phyloP scores from a whole-genome alignment of 2,797 vertebrate species.

The Labeo calbasu region DNA sequence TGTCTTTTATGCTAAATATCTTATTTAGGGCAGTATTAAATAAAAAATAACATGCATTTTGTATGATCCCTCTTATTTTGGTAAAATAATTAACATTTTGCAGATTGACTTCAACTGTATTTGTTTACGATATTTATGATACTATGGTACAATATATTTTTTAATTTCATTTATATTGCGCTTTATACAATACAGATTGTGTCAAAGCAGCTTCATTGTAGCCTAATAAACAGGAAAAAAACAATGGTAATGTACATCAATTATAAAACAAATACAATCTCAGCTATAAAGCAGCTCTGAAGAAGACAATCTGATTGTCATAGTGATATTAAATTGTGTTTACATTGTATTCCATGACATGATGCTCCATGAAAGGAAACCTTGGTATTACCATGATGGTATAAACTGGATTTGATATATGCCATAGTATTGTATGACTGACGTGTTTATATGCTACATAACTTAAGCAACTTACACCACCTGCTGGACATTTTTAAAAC shows the following conservation, averaged over 20 bases:
- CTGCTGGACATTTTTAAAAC: constrained; percentile 32
- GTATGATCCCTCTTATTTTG: too few relatives aligned
- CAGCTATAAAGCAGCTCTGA: neutral
- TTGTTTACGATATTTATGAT: too few relatives aligned
- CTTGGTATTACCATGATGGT: neutral
- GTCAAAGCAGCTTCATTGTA: neutral
- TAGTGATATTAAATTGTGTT: neutral
- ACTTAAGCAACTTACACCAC: neutral
- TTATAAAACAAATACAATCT: neutral
- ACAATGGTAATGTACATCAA: neutral
- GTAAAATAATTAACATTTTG: too few relatives aligned
- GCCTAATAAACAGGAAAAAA: neutral
- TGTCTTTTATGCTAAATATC: too few relatives aligned
- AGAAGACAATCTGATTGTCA: neutral
- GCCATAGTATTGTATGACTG: neutral
- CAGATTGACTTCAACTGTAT: too few relatives aligned
- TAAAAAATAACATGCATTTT: too few relatives aligned
- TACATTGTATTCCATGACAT: neutral
- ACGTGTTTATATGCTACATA: neutral
- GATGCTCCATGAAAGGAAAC: neutral
- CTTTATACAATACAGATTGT: neutral
- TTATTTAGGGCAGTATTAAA: too few relatives aligned
- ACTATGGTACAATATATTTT: neutral
- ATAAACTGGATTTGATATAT: neutral
- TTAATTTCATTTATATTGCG: neutral